Evolutionary conservation across 2,113 vertebrate genomes (phyloP), one percentile per base, ranked within the genome.

Genomic region (Tetraodon nigroviridis): DNA sequence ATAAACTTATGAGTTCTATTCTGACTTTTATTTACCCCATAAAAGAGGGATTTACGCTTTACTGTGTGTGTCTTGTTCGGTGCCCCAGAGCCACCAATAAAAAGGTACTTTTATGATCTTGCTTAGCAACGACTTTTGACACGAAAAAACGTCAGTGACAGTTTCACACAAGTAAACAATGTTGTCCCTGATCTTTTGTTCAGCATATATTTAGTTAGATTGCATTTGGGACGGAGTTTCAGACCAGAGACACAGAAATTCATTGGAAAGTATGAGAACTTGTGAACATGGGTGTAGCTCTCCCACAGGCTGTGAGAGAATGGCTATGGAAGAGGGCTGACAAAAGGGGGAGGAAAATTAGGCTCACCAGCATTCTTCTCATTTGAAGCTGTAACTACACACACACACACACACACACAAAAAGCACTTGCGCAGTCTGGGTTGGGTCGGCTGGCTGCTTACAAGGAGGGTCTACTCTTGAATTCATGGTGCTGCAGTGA

Each of bases 331-430:
- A 86, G 81, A 89, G 81, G 84, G 80, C 85, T 86, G 82, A 91
- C 81, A 89, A 88, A 88, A 88, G 86, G 89, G 87, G 88, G 87
- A 87, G 89, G 90, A 86, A 89, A 89, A 86, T 88, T 84, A 86
- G 89, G 88, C 86, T 86, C 69, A 80, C 84, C 88, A 90, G 86
- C 89, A 90, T 90, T 90, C 87, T 89, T 91, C 87, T 89, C 86
- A 82, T 84, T 91, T 86, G 82, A 90, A 87, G 88, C 88, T 87
- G 85, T 90, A 83, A 89, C 84, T 86, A 89, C 83, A 82, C 72
- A 74, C 44, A 17, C 44, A 46, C n/a, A n/a, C n/a, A n/a, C n/a
- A n/a, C n/a, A n/a, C n/a, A n/a, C n/a, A 46, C 17, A 71, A 78
- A 87, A 86, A 74, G 72, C 69, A 78, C 80, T 75, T 70, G 53